phyloP scores from a whole-genome alignment of 2,888 invertebrate genomes.

The Netelia virgata region DNA sequence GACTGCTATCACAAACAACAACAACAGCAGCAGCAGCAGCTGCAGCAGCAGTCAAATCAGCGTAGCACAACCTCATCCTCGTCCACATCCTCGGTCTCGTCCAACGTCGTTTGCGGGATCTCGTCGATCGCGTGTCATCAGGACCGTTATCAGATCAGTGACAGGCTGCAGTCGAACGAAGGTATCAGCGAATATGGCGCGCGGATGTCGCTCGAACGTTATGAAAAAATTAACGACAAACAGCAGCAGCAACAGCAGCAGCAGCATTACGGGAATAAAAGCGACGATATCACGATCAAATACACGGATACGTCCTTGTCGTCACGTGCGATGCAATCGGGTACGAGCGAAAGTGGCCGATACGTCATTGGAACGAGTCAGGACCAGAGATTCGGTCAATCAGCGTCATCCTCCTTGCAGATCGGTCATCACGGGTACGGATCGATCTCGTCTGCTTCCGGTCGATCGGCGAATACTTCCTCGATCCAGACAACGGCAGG shows the following conservation, averaged over 20 bases:
- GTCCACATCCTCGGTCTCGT: slow-evolving; percentile 69
- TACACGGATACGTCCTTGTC: slow-evolving; percentile 53
- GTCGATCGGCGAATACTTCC: slow-evolving; percentile 74
- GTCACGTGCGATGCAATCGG: slow-evolving; percentile 71
- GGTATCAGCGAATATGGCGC: slow-evolving; percentile 74
- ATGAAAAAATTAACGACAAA: slow-evolving; percentile 78
- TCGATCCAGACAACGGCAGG: slow-evolving; percentile 66
- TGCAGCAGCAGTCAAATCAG: slow-evolving; percentile 84
- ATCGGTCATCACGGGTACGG: slow-evolving; percentile 75
- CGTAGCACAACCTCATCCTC: slow-evolving; percentile 84
- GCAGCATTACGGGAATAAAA: slow-evolving; percentile 70
- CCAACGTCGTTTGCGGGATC: slow-evolving; percentile 63
- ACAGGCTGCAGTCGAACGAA: slow-evolving; percentile 87
- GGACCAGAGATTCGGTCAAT: slow-evolving; percentile 74
- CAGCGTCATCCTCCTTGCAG: slow-evolving; percentile 69
- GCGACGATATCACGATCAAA: slow-evolving; percentile 61
- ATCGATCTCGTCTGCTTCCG: slow-evolving; percentile 65
- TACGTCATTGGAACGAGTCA: slow-evolving; percentile 71
- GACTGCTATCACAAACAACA: slow-evolving; percentile 86
- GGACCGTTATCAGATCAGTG: slow-evolving; percentile 82
- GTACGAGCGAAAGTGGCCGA: slow-evolving; percentile 70
- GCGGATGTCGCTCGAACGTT: slow-evolving; percentile 74
- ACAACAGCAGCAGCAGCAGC: slow-evolving; percentile 80
- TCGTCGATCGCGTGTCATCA: slow-evolving; percentile 82
- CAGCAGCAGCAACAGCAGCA: slow-evolving; percentile 74